Evolutionary conservation across 2,113 vertebrate genomes (phyloP).

Genomic region (Macaca nemestrina): DNA sequence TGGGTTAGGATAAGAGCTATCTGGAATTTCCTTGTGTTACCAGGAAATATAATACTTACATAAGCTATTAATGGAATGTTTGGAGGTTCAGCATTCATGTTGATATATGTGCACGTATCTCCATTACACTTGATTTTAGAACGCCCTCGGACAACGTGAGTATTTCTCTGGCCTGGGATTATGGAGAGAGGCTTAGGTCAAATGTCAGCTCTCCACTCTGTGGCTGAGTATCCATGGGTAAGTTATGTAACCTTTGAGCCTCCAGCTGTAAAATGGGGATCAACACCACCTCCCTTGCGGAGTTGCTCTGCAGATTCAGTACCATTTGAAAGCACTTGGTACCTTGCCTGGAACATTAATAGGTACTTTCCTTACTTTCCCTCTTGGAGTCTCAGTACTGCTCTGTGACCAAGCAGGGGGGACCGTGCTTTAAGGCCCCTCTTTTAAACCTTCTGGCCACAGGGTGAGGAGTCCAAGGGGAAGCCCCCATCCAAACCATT

Average conservation of each 20-base stretch:
- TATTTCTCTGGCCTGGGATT: constrained; percentile 2
- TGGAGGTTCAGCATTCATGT: not conserved
- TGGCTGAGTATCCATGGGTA: not conserved
- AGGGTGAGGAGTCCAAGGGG: not conserved
- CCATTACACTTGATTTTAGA: not conserved
- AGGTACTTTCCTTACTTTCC: not conserved
- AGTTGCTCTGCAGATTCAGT: not conserved
- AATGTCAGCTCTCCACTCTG: not conserved
- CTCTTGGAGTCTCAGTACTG: not conserved
- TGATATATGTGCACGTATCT: not conserved
- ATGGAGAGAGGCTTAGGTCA: not conserved
- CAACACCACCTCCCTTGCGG: not conserved
- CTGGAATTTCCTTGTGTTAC: not conserved
- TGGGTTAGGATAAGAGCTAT: constrained; percentile 9
- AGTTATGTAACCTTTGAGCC: not conserved
- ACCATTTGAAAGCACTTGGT: not conserved
- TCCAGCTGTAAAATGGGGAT: not conserved
- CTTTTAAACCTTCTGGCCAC: not conserved
- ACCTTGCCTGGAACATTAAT: not conserved
- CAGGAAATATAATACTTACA: not conserved
- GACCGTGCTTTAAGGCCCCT: not conserved
- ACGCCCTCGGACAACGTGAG: not conserved
- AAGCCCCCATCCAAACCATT: not conserved
- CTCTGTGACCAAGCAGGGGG: not conserved
- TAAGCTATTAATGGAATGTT: not conserved